Percentiles rank a stretch among this genome's conserved stretches.
phyloP scores from a whole-genome alignment of 2,113 vertebrate species.

The Pedionomus torquatus region DNA sequence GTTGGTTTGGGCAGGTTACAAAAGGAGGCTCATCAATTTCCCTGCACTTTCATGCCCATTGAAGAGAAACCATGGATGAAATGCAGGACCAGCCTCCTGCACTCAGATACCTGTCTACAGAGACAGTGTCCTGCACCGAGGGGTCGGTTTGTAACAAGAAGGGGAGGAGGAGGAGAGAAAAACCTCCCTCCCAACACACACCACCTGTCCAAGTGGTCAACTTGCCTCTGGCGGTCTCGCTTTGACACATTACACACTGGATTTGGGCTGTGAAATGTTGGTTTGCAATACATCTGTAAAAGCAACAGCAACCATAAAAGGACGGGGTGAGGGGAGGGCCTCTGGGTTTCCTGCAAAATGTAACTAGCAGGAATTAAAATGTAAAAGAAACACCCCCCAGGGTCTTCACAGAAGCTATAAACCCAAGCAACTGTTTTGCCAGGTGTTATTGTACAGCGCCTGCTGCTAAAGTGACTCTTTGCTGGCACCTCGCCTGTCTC shows the following conservation, averaged over 20 bases:
- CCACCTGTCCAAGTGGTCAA: not conserved
- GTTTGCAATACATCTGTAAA: not conserved
- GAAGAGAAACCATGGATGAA: not conserved
- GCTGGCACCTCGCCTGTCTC: constrained; percentile 10
- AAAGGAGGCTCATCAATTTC: not conserved
- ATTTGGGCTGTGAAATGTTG: not conserved
- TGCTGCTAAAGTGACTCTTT: not conserved
- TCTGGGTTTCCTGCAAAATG: not conserved
- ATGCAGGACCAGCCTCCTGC: not conserved
- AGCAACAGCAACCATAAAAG: not conserved
- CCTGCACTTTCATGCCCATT: not conserved
- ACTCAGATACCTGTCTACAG: not conserved
- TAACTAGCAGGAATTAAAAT: constrained; percentile 19
- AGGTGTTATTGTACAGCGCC: not conserved
- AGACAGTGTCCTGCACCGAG: not conserved
- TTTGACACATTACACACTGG: not conserved
- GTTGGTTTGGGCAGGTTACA: not conserved
- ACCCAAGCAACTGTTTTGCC: constrained; percentile 28
- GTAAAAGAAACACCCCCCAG: constrained; percentile 2
- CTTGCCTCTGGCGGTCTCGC: rapidly evolving
- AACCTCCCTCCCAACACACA: rapidly evolving
- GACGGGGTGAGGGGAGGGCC: not conserved
- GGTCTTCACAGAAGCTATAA: constrained; percentile 31
- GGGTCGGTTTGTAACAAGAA: not conserved
- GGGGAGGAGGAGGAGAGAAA: not conserved